Conservation (phyloP, 2,113 vertebrate species). For the Caracal caracal region DNA sequence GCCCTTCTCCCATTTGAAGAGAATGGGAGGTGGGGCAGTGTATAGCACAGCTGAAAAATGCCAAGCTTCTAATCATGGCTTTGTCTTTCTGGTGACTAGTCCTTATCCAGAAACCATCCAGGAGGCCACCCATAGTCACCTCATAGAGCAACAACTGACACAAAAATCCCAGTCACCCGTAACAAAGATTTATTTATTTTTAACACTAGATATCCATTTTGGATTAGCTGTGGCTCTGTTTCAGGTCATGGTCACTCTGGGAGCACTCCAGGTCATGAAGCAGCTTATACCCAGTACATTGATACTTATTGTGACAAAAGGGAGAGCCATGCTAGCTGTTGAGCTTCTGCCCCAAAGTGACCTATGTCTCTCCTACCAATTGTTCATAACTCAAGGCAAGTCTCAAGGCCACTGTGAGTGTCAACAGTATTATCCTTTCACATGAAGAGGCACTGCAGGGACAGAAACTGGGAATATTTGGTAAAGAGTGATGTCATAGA, state of each 20-base stretch:
- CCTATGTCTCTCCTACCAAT: not conserved
- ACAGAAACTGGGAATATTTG: not conserved
- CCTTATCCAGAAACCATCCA: not conserved
- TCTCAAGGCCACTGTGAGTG: not conserved
- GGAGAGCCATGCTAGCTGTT: not conserved
- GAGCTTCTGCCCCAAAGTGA: not conserved
- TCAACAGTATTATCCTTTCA: not conserved
- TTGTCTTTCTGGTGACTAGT: not conserved
- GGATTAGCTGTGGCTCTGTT: not conserved
- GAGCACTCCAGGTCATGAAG: not conserved
- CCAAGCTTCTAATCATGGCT: not conserved
- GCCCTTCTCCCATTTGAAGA: not conserved
- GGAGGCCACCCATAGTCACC: not conserved
- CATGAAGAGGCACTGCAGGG: not conserved
- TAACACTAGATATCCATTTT: not conserved
- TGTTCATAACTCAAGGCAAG: slow-evolving; percentile 9
- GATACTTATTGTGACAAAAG: not conserved
- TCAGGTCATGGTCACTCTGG: not conserved
- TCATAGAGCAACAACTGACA: not conserved
- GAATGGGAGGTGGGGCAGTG: too few relatives aligned
- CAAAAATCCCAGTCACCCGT: not conserved
- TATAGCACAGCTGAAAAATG: not conserved
- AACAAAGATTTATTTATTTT: not conserved
- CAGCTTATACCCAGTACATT: not conserved
- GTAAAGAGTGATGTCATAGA: not conserved